phyloP scores from a whole-genome alignment of 2,888 invertebrate genomes.

The Tinea trinotella region DNA sequence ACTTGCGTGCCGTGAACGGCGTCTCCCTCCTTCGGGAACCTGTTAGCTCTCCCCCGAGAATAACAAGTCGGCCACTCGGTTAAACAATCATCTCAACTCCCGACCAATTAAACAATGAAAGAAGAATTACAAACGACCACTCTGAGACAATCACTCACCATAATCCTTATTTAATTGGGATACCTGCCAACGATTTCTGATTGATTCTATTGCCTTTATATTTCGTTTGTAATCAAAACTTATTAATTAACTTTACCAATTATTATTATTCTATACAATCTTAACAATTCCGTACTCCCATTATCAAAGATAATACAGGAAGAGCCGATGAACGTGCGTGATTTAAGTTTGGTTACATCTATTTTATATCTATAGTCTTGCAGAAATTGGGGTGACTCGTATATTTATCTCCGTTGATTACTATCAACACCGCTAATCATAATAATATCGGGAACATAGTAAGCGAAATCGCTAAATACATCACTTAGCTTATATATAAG shows the following conservation, averaged over 20 bases:
- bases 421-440: too few relatives aligned
- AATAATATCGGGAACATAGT: too few relatives aligned
- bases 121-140: conserved; percentile 11
- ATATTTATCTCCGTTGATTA: too few relatives aligned
- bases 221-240: conserved; percentile 9
- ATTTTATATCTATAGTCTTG: background rate
- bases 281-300: background rate
- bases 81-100: conserved; percentile 16
- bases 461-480: too few relatives aligned
- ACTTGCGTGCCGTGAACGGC: conserved; percentile 17
- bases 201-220: background rate
- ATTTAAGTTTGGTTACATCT: background rate
- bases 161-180: conserved; percentile 10
- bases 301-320: background rate
- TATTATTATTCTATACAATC: background rate
- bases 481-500: too few relatives aligned
- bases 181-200: conserved; percentile 1
- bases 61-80: conserved; percentile 16
- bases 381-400: too few relatives aligned
- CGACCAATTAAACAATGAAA: conserved; percentile 18
- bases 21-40: conserved; percentile 8
- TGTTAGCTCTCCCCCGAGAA: conserved; percentile 11
- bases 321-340: background rate
- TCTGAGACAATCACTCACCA: conserved; percentile 1
- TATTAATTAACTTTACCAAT: background rate